phyloP scores from a whole-genome alignment of 2,797 vertebrate genomes.

The Mormyrus hasselquistii region DNA sequence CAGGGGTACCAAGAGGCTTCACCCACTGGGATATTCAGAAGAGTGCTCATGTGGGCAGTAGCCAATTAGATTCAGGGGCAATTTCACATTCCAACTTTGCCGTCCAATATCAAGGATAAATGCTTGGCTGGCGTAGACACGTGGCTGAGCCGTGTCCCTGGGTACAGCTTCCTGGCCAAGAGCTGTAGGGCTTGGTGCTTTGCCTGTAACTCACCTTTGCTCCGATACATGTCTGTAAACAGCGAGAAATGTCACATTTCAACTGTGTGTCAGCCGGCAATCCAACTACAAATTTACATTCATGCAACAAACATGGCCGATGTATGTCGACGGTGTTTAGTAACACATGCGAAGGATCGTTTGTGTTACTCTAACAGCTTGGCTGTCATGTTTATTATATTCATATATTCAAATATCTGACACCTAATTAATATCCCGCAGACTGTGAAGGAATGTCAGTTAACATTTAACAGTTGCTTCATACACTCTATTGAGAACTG shows the following conservation, averaged over 20 bases:
- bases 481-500: not conserved
- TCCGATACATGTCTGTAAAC: not conserved
- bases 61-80: not conserved
- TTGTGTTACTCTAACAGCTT: not conserved
- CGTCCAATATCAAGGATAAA: constrained; percentile 31
- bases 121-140: constrained; percentile 31
- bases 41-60: constrained; percentile 24
- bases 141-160: not conserved
- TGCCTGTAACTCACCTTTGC: not conserved
- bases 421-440: constrained; percentile 24
- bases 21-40: constrained; percentile 25
- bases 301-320: not conserved
- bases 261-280: not conserved
- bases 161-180: constrained; percentile 22
- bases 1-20: constrained; percentile 22
- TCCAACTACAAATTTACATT: not conserved
- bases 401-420: constrained; percentile 18
- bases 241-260: not conserved
- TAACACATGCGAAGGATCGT: not conserved
- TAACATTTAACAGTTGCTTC: constrained; percentile 1
- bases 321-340: not conserved
- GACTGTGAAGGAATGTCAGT: constrained; percentile 10
- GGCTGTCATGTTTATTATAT: not conserved
- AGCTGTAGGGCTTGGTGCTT: not conserved
- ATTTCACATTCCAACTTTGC: constrained; percentile 18